These are phyloP conservation scores for Meloe dianella DNA, from an alignment of 2,888 invertebrate species.

Conservation along the genomic window DNA sequence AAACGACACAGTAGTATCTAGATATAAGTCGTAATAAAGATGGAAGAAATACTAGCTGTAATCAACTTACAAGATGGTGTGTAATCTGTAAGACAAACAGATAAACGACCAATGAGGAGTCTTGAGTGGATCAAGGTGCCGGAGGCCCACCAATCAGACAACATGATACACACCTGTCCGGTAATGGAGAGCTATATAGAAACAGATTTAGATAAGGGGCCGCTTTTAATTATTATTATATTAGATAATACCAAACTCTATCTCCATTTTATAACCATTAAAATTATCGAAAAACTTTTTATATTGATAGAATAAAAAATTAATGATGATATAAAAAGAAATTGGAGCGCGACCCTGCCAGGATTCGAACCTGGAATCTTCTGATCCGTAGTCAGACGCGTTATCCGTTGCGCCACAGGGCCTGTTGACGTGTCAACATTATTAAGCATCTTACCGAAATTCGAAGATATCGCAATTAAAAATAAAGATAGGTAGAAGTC, in stretches of 20 bases:
- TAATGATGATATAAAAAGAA: constrained; percentile 17
- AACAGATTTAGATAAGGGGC: not conserved
- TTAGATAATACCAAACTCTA: not conserved
- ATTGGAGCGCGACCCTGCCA: constrained; percentile 60
- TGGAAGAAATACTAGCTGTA: constrained; percentile 19
- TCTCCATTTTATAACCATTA: not conserved
- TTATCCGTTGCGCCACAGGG: constrained; percentile 67
- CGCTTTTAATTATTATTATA: not conserved
- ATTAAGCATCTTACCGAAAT: no score
- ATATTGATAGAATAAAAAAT: not conserved
- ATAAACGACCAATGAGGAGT: constrained; percentile 49
- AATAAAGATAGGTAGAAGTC: no score
- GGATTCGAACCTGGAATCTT: constrained; percentile 65
- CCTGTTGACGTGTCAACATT: constrained; percentile 42
- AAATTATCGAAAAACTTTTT: no score
- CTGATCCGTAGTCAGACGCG: constrained; percentile 66
- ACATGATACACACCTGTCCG: constrained; percentile 48
- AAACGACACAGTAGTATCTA: no score
- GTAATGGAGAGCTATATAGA: not conserved
- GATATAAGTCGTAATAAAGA: not conserved
- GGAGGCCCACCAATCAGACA: constrained; percentile 53
- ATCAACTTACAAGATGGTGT: constrained; percentile 52
- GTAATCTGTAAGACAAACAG: constrained; percentile 51
- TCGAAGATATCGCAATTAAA: no score
- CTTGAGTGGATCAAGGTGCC: constrained; percentile 41